Percentiles rank a stretch among this genome's conserved stretches.
These are phyloP conservation scores for Charadrius vociferus DNA, from an alignment of 2,113 vertebrate species.

Conservation along the genomic window DNA sequence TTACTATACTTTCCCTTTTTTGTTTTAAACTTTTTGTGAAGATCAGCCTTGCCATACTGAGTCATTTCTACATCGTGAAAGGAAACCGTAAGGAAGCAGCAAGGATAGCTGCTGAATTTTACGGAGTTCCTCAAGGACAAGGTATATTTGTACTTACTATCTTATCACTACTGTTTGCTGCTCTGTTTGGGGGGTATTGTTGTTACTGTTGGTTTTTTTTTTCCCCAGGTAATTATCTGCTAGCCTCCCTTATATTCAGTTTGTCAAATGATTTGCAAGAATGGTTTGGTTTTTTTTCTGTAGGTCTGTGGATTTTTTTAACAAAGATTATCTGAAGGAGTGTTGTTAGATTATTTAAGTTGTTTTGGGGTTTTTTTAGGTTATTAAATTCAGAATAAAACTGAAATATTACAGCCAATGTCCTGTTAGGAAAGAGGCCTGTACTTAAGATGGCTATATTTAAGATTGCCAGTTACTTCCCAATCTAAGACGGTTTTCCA, in stretches of 20 bases:
- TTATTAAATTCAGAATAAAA: not conserved
- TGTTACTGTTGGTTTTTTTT: not conserved
- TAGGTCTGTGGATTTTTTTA: not conserved
- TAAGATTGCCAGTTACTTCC: not conserved
- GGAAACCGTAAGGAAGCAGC: slow-evolving; percentile 96
- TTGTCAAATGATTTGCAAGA: not conserved
- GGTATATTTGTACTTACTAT: slow-evolving; percentile 75
- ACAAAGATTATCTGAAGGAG: not conserved
- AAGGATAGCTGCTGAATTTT: slow-evolving; percentile 94
- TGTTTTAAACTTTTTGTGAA: slow-evolving; percentile 98
- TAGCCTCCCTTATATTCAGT: not conserved
- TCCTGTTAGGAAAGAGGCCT: not conserved
- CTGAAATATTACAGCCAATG: not conserved
- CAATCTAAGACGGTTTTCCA: not conserved
- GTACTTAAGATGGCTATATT: not conserved
- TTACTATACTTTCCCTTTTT: slow-evolving; percentile 95
- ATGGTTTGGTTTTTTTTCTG: not conserved
- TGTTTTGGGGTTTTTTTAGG: not conserved
- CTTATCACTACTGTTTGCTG: not conserved
- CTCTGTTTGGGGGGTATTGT: not conserved
- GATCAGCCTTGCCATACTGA: slow-evolving; percentile 94
- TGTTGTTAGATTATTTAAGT: not conserved
- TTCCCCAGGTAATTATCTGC: not conserved
- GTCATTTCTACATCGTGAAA: slow-evolving; percentile 95
- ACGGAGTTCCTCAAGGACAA: slow-evolving; percentile 88